These are phyloP conservation scores for Musca vetustissima DNA, from an alignment of 1,140 invertebrate species.

Conservation along the genomic window DNA sequence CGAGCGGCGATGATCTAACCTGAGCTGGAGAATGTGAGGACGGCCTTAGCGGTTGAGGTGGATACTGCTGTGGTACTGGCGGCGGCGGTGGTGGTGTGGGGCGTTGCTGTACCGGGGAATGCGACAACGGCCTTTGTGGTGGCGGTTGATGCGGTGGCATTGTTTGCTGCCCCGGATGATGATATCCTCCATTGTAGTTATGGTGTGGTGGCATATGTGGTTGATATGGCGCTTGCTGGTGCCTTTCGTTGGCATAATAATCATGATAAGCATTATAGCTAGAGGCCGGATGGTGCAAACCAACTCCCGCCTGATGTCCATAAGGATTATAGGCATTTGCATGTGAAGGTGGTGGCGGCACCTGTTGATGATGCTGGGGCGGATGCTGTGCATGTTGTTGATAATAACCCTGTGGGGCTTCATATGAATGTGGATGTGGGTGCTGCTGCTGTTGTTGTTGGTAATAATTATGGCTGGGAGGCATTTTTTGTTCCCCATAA, in stretches of 20 bases:
- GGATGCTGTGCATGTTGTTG: slow-evolving; percentile 36
- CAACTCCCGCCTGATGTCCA: neutral
- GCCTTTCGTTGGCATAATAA: slow-evolving; percentile 44
- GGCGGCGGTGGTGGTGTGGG: neutral
- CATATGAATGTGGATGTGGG: neutral
- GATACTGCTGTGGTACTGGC: neutral
- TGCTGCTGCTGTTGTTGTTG: slow-evolving; percentile 10
- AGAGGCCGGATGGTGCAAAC: neutral
- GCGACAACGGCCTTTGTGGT: too few relatives aligned
- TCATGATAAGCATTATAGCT: slow-evolving; percentile 42
- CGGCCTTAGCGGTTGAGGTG: slow-evolving; percentile 9
- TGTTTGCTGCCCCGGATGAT: slow-evolving; percentile 14
- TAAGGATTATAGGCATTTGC: slow-evolving; percentile 25
- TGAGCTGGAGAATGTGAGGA: slow-evolving; percentile 25
- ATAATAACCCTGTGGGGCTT: slow-evolving; percentile 3
- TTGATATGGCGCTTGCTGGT: slow-evolving; percentile 40
- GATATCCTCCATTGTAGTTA: neutral
- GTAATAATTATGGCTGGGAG: neutral
- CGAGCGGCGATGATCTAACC: neutral
- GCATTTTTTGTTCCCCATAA: slow-evolving; percentile 8
- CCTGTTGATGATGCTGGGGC: slow-evolving; percentile 22
- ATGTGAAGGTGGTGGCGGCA: neutral
- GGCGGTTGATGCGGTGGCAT: neutral
- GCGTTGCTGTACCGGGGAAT: neutral
- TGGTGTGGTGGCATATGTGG: slow-evolving; percentile 3